Evolutionary conservation across 2,888 invertebrate genomes (phyloP).

Genomic region (Pelosia muscerda): DNA sequence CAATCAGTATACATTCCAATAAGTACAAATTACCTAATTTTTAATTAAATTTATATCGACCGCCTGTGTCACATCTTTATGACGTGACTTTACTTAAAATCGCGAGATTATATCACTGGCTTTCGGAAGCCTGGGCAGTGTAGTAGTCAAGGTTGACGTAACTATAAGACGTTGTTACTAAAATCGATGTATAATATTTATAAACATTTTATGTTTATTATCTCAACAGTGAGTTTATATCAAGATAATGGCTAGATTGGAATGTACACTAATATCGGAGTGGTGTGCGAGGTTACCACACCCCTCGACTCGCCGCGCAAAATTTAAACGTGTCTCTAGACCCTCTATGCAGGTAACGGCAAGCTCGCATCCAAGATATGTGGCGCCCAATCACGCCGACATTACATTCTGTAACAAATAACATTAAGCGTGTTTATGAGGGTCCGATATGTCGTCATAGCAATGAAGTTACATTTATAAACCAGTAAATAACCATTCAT

Average conservation of each 20-base stretch:
- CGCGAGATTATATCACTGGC: constrained; percentile 60
- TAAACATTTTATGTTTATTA: constrained; percentile 44
- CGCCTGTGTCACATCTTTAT: constrained; percentile 5
- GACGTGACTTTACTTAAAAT: not conserved
- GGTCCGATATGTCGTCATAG: too few relatives aligned
- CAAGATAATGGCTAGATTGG: constrained; percentile 43
- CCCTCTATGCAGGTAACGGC: constrained; percentile 47
- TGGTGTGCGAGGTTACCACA: constrained; percentile 22
- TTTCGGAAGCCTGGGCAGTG: constrained; percentile 66
- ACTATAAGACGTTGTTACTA: not conserved
- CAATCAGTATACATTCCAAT: constrained; percentile 67
- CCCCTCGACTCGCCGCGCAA: constrained; percentile 21
- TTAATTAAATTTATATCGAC: constrained; percentile 32
- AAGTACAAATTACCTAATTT: constrained; percentile 26
- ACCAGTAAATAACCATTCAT: not conserved
- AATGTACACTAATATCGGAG: constrained; percentile 65
- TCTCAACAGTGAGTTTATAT: constrained; percentile 23
- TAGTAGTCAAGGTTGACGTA: not conserved
- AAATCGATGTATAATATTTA: constrained; percentile 22
- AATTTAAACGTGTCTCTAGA: constrained; percentile 18
- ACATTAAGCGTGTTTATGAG: constrained; percentile 11
- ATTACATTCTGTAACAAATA: constrained; percentile 48
- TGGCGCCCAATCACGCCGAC: constrained; percentile 30
- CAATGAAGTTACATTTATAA: not conserved
- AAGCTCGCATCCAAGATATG: constrained; percentile 44